Percentiles rank a stretch among this genome's conserved stretches.
Conservation (phyloP, 1,140 invertebrate genomes). For the Neodiprion virginianus region DNA sequence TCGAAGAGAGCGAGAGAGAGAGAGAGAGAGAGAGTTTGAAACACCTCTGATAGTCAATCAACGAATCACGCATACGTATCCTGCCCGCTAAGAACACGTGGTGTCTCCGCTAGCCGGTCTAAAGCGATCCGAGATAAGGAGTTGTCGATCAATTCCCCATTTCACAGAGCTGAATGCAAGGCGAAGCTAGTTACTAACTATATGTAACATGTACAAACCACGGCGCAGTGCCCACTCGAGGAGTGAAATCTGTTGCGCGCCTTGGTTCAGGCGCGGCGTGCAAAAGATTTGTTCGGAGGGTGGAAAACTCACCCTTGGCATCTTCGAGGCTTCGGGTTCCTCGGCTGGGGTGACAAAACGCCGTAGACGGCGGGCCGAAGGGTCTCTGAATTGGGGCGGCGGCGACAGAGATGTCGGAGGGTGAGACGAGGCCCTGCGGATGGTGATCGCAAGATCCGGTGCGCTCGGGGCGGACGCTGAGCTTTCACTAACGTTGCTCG, state of each 20-base stretch:
- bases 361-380: not conserved
- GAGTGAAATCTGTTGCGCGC: too few relatives aligned
- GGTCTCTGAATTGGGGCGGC: conserved; percentile 32
- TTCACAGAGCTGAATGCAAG: too few relatives aligned
- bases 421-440: conserved; percentile 15
- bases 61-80: not conserved
- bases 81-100: not conserved
- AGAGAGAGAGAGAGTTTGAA: not conserved
- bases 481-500: conserved; percentile 43
- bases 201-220: too few relatives aligned
- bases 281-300: too few relatives aligned
- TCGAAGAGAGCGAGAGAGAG: not conserved
- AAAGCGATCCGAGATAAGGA: not conserved
- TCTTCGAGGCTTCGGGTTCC: conserved; percentile 17
- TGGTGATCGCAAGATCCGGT: conserved; percentile 25
- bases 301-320: conserved; percentile 46
- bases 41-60: not conserved
- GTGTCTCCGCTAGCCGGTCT: not conserved
- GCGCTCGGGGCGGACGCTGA: conserved; percentile 41
- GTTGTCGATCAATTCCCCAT: not conserved
- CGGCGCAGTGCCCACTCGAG: too few relatives aligned
- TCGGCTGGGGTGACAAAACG: not conserved
- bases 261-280: too few relatives aligned
- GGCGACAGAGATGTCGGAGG: conserved; percentile 39
- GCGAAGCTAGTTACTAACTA: too few relatives aligned